Evolutionary conservation across 2,888 invertebrate genomes (phyloP), one percentile per base, ranked within the genome.

Genomic region (Eudemis profundana): DNA sequence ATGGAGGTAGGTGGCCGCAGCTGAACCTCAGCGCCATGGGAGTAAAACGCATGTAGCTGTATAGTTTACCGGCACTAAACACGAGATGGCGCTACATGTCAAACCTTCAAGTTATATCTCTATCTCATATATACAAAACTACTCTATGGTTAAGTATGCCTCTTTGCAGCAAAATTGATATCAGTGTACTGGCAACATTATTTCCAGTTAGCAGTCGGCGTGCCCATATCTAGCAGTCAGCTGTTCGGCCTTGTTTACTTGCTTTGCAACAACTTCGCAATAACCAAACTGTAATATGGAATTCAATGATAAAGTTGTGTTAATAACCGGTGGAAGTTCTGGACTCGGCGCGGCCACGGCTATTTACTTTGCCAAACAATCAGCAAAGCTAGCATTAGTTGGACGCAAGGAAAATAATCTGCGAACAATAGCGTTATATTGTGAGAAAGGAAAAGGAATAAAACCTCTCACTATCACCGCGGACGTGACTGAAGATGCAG

Each of bases 341-440:
- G 96, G 96, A 0, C 95, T 96, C 65, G 96, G 96, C 0, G 94
- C 95, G 2, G 94, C 94, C 3, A 94, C 95, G 3, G 95, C 96
- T 1, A 83, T 95, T 1, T 92, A 94, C 69, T 93, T 96, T 66
- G 93, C 95, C 0, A 93, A 94, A 75, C 85, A 93, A 54, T 95
- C 95, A 1, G 95, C 95, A 1, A 92, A 89, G 68, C 79, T 96
- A 14, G 93, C 93, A 17, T 94, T 94, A 81, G 95, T 93, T 79
- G 97, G 93, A 21, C 84, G 89, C 44, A 88, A 83, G 40, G 89
- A 86, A 33, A 79, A 79, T 40, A 87, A 87, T 73, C 70, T 92
- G 59, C 84, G 78, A 65, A 80, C 79, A 72, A 86, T 92, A 56
- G 83, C 86, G 1, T 69, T 87, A n/a, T 92, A 92, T 62, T 90